phyloP scores from a whole-genome alignment of 2,113 vertebrate genomes.

The Quiscalus mexicanus region DNA sequence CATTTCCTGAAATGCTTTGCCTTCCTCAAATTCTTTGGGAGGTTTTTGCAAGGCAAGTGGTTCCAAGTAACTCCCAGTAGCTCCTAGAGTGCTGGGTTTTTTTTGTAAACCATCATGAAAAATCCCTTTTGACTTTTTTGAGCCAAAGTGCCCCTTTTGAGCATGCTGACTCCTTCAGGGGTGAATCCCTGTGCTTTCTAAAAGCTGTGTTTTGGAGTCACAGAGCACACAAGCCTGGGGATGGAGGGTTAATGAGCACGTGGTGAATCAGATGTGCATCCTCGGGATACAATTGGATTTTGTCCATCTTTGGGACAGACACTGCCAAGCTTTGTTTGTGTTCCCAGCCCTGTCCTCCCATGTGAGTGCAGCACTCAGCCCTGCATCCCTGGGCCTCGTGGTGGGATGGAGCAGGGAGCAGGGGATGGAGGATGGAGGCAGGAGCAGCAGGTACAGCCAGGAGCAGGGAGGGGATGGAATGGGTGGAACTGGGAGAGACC shows the following conservation, averaged over 20 bases:
- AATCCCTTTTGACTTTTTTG: neutral
- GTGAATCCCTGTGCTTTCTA: neutral
- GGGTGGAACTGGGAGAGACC: neutral
- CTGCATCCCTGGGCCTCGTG: rapidly evolving
- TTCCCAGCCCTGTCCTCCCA: neutral
- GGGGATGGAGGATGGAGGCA: neutral
- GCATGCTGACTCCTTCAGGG: rapidly evolving
- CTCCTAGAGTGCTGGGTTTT: neutral
- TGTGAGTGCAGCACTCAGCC: neutral
- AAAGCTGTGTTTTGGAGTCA: neutral
- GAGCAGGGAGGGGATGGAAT: neutral
- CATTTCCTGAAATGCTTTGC: neutral
- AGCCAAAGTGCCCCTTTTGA: neutral
- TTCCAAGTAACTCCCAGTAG: neutral
- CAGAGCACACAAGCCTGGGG: rapidly evolving
- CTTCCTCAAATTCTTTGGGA: neutral
- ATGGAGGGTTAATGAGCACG: neutral
- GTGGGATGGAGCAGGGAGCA: neutral
- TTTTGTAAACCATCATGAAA: neutral
- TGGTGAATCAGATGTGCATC: neutral
- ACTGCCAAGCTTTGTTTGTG: constrained; percentile 38
- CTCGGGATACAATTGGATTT: neutral
- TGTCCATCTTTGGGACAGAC: constrained; percentile 11
- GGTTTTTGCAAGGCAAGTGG: neutral
- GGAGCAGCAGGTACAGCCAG: neutral